phyloP scores from a whole-genome alignment of 2,113 vertebrate genomes.

The Rhipidura dahli region DNA sequence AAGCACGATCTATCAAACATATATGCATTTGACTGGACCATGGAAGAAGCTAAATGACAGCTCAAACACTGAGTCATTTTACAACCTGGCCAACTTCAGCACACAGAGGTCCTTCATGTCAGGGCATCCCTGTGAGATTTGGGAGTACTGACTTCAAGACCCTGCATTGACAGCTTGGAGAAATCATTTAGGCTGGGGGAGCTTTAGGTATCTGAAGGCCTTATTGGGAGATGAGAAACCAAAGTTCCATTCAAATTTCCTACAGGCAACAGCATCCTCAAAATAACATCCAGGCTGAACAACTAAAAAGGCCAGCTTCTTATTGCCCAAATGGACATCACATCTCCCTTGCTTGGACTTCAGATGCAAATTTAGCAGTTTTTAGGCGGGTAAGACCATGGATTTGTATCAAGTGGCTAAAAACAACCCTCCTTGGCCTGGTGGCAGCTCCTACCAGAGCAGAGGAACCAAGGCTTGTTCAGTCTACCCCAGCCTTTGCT shows the following conservation, averaged over 20 bases:
- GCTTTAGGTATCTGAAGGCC: neutral
- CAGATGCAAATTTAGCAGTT: neutral
- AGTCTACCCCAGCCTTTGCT: neutral
- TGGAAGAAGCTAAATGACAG: neutral
- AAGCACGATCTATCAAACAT: neutral
- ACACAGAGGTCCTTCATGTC: neutral
- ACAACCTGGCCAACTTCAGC: neutral
- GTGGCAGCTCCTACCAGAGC: neutral
- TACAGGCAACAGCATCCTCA: neutral
- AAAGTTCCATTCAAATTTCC: neutral
- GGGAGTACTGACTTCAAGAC: neutral
- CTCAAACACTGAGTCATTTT: neutral
- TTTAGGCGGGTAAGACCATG: neutral
- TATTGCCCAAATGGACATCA: neutral
- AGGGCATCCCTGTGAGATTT: neutral
- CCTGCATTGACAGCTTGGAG: neutral
- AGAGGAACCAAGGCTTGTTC: neutral
- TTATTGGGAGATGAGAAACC: neutral
- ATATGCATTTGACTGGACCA: neutral
- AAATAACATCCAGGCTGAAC: neutral
- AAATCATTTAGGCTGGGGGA: neutral
- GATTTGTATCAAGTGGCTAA: neutral
- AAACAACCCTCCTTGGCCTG: too few species aligned
- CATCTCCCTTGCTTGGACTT: neutral
- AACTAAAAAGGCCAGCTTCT: neutral